Evolutionary conservation across 2,888 invertebrate genomes (phyloP).

Genomic region (Leptinotarsa juncta): DNA sequence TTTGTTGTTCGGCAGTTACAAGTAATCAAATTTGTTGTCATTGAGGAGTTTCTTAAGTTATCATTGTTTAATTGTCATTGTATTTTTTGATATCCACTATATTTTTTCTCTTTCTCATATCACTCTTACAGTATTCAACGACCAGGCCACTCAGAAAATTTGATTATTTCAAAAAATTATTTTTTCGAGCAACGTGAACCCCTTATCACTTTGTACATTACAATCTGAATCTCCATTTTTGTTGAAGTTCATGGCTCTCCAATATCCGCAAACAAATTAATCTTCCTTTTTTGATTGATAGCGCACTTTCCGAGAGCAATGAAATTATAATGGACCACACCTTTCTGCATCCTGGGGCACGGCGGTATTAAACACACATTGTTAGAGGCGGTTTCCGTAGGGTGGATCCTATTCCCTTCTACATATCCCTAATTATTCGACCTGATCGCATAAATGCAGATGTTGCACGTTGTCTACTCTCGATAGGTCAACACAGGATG

Average conservation of each 20-base stretch:
- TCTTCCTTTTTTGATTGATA: conserved; percentile 24
- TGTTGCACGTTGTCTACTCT: not conserved
- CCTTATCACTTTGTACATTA: too few relatives aligned
- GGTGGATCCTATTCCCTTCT: not conserved
- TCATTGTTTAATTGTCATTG: too few relatives aligned
- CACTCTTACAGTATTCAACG: too few relatives aligned
- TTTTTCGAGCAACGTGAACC: too few relatives aligned
- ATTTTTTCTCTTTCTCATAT: too few relatives aligned
- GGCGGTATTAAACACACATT: conserved; percentile 29
- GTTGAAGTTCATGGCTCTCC: not conserved
- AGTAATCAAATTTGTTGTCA: too few relatives aligned
- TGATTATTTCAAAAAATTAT: too few relatives aligned
- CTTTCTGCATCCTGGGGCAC: conserved; percentile 34
- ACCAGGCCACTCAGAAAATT: too few relatives aligned
- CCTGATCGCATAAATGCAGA: conserved; percentile 3
- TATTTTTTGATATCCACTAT: too few relatives aligned
- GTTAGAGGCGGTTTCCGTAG: conserved; percentile 1
- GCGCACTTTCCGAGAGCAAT: conserved; percentile 29
- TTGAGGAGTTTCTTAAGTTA: too few relatives aligned
- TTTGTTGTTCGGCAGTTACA: too few relatives aligned
- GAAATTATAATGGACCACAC: conserved; percentile 35
- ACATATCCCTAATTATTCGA: conserved; percentile 1
- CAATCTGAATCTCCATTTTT: too few relatives aligned
- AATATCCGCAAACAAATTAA: conserved; percentile 9
- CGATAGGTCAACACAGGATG: not conserved